phyloP scores from a whole-genome alignment of 1,140 invertebrate species.

The Hylaeus volcanicus region DNA sequence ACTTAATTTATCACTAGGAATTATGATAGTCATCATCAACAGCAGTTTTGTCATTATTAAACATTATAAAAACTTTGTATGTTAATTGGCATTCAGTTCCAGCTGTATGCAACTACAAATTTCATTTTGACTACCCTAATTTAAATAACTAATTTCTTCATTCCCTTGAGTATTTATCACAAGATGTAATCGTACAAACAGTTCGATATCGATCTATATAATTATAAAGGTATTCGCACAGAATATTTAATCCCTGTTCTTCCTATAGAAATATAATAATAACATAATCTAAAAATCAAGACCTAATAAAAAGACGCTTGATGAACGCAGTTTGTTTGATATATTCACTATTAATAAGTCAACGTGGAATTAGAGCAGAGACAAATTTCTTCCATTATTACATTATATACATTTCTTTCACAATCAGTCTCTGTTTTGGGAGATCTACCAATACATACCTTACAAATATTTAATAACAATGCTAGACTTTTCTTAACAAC shows the following conservation, averaged over 20 bases:
- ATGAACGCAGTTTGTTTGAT: not conserved
- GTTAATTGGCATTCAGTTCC: constrained; percentile 56
- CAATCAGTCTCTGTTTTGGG: constrained; percentile 50
- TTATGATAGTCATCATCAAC: constrained; percentile 21
- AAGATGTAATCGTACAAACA: constrained; percentile 7
- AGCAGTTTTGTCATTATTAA: constrained; percentile 26
- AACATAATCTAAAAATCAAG: constrained; percentile 3
- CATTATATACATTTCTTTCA: constrained; percentile 35
- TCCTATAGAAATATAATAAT: not conserved
- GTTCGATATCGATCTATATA: not conserved
- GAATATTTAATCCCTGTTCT: not conserved
- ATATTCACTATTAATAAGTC: constrained; percentile 9
- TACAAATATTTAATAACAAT: constrained; percentile 28
- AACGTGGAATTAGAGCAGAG: constrained; percentile 12
- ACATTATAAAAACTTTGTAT: constrained; percentile 44
- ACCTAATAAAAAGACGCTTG: not conserved
- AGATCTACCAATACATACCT: constrained; percentile 33
- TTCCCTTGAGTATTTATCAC: constrained; percentile 18
- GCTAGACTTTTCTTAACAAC: constrained; percentile 13
- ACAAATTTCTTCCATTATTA: constrained; percentile 15
- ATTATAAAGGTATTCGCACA: not conserved
- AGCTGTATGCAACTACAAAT: constrained; percentile 57
- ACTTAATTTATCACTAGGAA: constrained; percentile 12
- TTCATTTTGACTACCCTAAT: constrained; percentile 30
- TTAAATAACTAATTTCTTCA: constrained; percentile 46